phyloP scores from a whole-genome alignment of 2,797 vertebrate species.

The Pseudomugil tenellus region DNA sequence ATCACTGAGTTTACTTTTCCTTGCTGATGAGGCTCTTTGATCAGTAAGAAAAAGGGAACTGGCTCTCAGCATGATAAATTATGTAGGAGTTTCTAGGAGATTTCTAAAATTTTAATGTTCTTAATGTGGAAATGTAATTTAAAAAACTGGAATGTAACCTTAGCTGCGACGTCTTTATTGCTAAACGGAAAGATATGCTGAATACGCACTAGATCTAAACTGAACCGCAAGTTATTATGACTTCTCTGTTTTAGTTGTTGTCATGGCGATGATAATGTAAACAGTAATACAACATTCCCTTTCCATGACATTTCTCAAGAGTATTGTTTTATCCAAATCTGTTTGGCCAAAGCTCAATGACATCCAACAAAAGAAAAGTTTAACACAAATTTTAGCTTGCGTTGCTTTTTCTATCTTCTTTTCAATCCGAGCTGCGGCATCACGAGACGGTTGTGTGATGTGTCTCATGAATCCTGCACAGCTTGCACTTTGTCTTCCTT shows the following conservation, averaged over 20 bases:
- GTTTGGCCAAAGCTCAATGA: no score
- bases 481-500: neutral
- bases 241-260: neutral
- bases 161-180: no score
- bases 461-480: neutral
- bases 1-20: neutral
- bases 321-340: no score
- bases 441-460: neutral
- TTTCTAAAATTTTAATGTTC: neutral
- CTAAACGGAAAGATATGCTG: neutral
- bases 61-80: neutral
- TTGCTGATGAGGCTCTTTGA: neutral
- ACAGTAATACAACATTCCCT: neutral
- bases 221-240: neutral
- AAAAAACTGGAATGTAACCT: no score
- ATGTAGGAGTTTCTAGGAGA: no score
- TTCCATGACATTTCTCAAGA: no score
- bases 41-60: neutral
- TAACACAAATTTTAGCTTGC: no score
- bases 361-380: no score
- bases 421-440: neutral
- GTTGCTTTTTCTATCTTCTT: no score
- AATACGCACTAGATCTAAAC: neutral
- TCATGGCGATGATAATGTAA: neutral
- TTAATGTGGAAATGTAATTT: neutral